Conservation (phyloP, 2,888 invertebrate species). For the Dolomedes plantarius region DNA sequence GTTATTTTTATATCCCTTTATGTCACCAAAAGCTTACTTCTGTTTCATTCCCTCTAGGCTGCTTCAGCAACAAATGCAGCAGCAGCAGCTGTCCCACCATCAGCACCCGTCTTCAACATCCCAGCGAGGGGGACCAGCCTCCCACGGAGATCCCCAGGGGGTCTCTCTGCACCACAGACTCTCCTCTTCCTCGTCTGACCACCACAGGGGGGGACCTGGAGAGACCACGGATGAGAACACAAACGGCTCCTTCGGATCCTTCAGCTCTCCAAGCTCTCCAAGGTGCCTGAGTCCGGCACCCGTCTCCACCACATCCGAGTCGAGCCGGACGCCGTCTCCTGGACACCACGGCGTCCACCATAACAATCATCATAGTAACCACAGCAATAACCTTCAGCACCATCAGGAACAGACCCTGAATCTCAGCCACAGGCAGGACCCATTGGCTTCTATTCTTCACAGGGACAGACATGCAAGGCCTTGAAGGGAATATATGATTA, state of each 20-base stretch:
- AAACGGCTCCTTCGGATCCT: conserved; percentile 63
- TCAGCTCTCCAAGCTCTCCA: conserved; percentile 56
- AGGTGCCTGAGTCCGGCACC: conserved; percentile 72
- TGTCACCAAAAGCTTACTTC: background rate
- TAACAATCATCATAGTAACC: conserved; percentile 4
- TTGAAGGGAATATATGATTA: conserved; percentile 7
- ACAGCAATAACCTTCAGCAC: background rate
- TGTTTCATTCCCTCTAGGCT: conserved; percentile 37
- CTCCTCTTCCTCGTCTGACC: conserved; percentile 57
- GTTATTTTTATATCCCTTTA: background rate
- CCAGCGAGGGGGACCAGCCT: conserved; percentile 20
- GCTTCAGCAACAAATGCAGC: conserved; percentile 73
- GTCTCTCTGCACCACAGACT: conserved; percentile 47
- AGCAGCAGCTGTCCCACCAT: conserved; percentile 70
- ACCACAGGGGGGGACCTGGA: conserved; percentile 52
- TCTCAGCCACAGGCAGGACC: conserved; percentile 50
- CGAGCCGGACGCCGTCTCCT: conserved; percentile 69
- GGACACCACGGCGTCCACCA: conserved; percentile 44
- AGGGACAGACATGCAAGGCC: conserved; percentile 34
- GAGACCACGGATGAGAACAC: conserved; percentile 72
- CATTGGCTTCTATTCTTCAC: conserved; percentile 48
- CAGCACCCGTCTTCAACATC: conserved; percentile 22
- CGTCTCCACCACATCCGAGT: conserved; percentile 72
- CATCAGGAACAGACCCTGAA: conserved; percentile 32
- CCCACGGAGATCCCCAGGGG: conserved; percentile 37